Evolutionary conservation across 2,888 invertebrate genomes (phyloP), one percentile per base, ranked within the genome.

Genomic region (Chrysopilus asiliformis): DNA sequence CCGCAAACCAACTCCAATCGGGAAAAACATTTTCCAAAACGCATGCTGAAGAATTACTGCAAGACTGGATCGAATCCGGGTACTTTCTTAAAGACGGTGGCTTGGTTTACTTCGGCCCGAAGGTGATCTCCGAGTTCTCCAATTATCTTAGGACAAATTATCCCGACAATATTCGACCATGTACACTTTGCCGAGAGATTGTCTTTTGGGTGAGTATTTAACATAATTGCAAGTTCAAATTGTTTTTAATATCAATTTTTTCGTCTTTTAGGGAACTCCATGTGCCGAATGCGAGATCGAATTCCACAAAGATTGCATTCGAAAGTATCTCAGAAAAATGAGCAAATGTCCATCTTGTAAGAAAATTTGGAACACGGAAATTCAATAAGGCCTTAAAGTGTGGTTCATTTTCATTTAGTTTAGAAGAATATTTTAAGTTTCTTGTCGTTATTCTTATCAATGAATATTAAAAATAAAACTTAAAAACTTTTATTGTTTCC

Each of bases 181-280:
- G 54, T 30, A 36, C 45, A 2, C 30, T 54, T 4, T 54, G 54
- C 22, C 46, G 45, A 17, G 46, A 44, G 22, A 38, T 53, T 14
- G 50, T 53, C 24, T 45, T 48, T 13, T 53, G 52, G 52, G 54
- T 53, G 43, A 39, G 46, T n/a, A n/a, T 12, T n/a, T n/a, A 27
- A 2, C 2, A 9, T 7, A 8, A 12, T 13, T 4, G 1, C 2
- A 8, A 18, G 14, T 6, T 12, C 10, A 24, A 14, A 13, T 15
- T 37, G 25, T 26, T 36, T 14, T 15, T 29, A 20, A 14, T 24
- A n/a, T 12, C 30, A 17, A n/a, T 9, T n/a, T 12, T 18, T 28
- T 34, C 2, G 40, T 24, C 8, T 38, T 39, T 3, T 32, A 52
- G 53, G 53, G 48, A 34, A 39, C 45, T n/a, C 45, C 47, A 10